Evolutionary conservation across 2,888 invertebrate genomes (phyloP).

Genomic region (Trileptium ribeirensis): DNA sequence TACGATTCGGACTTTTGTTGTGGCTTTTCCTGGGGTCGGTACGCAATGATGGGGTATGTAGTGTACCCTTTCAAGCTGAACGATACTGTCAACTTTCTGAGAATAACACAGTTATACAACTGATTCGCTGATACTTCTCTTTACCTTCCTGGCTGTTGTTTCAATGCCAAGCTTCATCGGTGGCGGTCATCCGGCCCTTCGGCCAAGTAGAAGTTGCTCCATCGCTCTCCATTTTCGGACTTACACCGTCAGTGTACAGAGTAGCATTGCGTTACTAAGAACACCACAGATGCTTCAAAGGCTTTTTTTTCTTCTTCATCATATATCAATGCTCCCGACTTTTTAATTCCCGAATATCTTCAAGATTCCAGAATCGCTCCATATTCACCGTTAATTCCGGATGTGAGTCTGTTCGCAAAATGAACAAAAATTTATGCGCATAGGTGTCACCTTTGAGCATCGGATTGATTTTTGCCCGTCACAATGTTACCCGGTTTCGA

Average conservation of each 20-base stretch:
- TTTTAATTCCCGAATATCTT: slow-evolving; percentile 4
- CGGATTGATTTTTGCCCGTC: background rate
- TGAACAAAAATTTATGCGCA: background rate
- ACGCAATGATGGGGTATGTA: slow-evolving; percentile 21
- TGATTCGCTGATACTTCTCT: background rate
- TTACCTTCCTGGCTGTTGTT: background rate
- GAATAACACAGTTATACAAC: background rate
- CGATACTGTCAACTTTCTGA: background rate
- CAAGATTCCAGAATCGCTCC: too few species aligned
- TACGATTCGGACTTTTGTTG: background rate
- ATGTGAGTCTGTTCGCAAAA: too few species aligned
- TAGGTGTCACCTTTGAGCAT: background rate
- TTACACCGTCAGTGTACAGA: background rate
- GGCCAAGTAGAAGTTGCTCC: background rate
- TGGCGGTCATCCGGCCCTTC: background rate
- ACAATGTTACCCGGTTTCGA: background rate
- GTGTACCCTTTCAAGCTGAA: background rate
- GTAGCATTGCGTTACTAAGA: background rate
- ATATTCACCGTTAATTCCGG: background rate
- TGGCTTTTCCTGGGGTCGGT: background rate
- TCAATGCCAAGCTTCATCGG: background rate
- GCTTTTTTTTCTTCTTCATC: background rate
- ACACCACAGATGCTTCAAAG: background rate
- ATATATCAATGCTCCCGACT: background rate
- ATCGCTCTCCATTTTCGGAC: background rate